These are phyloP conservation scores for Orthosia gracilis DNA, from an alignment of 2,888 invertebrate species.

Conservation along the genomic window DNA sequence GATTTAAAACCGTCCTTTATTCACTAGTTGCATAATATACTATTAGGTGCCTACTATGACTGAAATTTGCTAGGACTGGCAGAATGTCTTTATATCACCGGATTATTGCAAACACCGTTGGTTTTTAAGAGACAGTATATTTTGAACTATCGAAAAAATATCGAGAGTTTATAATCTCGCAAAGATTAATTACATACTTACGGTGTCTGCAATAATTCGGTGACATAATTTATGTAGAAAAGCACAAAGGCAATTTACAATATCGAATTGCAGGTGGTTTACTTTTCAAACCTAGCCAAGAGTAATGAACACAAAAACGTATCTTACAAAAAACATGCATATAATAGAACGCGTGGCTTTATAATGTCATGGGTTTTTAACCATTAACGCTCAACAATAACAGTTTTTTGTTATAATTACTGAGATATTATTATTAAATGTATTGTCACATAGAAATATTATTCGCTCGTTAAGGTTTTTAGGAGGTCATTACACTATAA, in stretches of 20 bases:
- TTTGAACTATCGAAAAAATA: too few relatives aligned
- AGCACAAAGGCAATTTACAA: neutral
- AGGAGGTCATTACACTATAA: slow-evolving; percentile 10
- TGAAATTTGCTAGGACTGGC: neutral
- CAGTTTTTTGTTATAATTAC: slow-evolving; percentile 38
- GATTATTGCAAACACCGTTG: too few relatives aligned
- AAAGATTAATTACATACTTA: too few relatives aligned
- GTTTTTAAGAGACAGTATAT: too few relatives aligned
- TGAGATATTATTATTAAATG: slow-evolving; percentile 16
- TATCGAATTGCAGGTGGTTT: slow-evolving; percentile 12
- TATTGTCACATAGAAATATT: neutral
- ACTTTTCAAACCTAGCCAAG: slow-evolving; percentile 22
- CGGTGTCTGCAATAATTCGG: too few relatives aligned
- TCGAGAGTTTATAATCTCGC: too few relatives aligned
- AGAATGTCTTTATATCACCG: neutral
- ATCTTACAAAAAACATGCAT: slow-evolving; percentile 36
- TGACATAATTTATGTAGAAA: neutral
- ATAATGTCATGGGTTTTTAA: slow-evolving; percentile 42
- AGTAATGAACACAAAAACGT: slow-evolving; percentile 42
- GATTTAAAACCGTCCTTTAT: too few relatives aligned
- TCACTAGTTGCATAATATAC: too few relatives aligned
- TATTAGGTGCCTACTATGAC: neutral
- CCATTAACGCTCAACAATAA: slow-evolving; percentile 29
- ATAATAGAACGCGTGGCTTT: slow-evolving; percentile 36
- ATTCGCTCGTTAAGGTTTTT: neutral